A percentile compares a stretch with the other conserved stretches of the same genome.
phyloP scores from a whole-genome alignment of 1,140 invertebrate genomes.

The Acyrthosiphon pisum region DNA sequence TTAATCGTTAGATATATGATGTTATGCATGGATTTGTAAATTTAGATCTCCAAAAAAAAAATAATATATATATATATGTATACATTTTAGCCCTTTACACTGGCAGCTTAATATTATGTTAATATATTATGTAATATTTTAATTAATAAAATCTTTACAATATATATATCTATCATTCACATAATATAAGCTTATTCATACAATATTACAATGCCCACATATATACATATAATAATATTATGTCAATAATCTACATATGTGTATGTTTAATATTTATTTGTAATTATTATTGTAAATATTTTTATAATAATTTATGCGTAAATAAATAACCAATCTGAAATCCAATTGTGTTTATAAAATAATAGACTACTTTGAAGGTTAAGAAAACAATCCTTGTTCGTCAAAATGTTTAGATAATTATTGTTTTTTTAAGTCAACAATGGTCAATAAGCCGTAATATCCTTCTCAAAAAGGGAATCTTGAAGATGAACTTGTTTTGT shows the following conservation, averaged over 20 bases:
- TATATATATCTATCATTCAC: no score
- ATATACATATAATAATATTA: not conserved
- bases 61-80: not conserved
- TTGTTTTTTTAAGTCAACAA: not conserved
- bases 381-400: not conserved
- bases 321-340: constrained; percentile 1
- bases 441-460: not conserved
- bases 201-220: not conserved
- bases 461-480: not conserved
- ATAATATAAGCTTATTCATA: not conserved
- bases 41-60: not conserved
- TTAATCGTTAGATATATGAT: not conserved
- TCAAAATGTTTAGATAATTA: not conserved
- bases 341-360: not conserved
- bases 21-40: not conserved
- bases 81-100: no score
- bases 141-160: no score
- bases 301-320: not conserved
- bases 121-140: no score
- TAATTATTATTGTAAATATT: not conserved
- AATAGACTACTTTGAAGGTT: not conserved
- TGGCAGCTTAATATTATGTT: no score
- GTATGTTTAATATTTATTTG: not conserved
- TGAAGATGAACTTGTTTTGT: not conserved
- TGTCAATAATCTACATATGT: not conserved